A percentile compares a stretch with the other conserved stretches of the same genome.
Conservation (phyloP, 2,113 vertebrate genomes). For the Callospermophilus lateralis region DNA sequence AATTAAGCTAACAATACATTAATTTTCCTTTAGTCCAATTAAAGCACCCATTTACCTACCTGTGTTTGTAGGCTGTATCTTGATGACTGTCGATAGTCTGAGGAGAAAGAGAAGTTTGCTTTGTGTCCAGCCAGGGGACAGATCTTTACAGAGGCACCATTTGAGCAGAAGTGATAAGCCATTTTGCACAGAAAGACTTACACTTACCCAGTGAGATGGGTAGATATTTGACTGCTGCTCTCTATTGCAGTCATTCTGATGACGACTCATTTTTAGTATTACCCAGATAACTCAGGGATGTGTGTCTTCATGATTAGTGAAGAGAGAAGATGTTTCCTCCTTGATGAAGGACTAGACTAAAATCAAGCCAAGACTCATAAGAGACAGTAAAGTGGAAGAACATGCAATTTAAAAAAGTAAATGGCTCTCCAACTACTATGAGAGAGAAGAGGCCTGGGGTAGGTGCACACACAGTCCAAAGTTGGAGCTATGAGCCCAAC, state of each 20-base stretch:
- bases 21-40: conserved; percentile 40
- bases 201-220: conserved; percentile 40
- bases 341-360: conserved; percentile 14
- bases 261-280: not conserved
- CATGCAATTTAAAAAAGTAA: conserved; percentile 14
- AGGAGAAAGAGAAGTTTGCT: conserved; percentile 45
- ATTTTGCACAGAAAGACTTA: not conserved
- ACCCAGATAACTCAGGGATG: conserved; percentile 45
- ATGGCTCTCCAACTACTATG: not conserved
- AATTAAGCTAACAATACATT: conserved; percentile 54
- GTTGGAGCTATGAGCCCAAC: conserved; percentile 59
- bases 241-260: not conserved
- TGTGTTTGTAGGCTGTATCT: conserved; percentile 2
- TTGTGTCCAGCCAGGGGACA: not conserved
- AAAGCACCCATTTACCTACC: not conserved
- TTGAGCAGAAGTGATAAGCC: not conserved
- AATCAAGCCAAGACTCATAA: not conserved
- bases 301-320: conserved; percentile 67
- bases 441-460: not conserved
- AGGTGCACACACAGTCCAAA: conserved; percentile 42
- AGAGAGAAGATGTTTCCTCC: conserved; percentile 38
- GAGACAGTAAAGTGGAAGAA: not conserved
- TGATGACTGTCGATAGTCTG: not conserved
- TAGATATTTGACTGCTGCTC: conserved; percentile 35
- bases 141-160: not conserved